These are phyloP conservation scores for Dascyllus trimaculatus DNA, from an alignment of 2,113 vertebrate species.

Conservation along the genomic window DNA sequence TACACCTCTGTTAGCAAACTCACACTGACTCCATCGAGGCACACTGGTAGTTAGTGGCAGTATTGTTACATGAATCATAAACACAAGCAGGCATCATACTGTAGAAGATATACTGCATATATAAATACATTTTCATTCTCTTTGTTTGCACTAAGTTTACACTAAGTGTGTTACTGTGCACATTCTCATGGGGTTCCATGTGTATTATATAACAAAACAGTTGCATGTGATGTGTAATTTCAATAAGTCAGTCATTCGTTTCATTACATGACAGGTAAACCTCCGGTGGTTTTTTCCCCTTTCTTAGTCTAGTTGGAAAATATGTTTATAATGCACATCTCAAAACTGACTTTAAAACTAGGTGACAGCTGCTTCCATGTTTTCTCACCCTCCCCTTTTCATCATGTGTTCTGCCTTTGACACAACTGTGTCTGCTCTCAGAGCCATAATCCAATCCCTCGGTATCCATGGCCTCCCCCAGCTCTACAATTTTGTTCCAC, in stretches of 20 bases:
- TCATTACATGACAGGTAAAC: neutral
- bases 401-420: slow-evolving; percentile 43
- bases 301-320: neutral
- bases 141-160: no score
- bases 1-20: slow-evolving; percentile 2
- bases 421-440: slow-evolving; percentile 37
- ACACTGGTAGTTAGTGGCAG: neutral
- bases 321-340: neutral
- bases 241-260: neutral
- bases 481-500: slow-evolving; percentile 70
- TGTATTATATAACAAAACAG: no score
- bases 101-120: no score
- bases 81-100: no score
- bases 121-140: no score
- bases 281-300: neutral
- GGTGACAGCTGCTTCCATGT: neutral
- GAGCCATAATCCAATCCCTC: slow-evolving; percentile 54
- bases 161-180: no score
- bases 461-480: slow-evolving; percentile 46
- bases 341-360: neutral
- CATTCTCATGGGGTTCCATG: no score
- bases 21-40: neutral
- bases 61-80: no score
- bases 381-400: slow-evolving; percentile 4
- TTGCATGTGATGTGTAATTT: neutral